Evolutionary conservation across 2,797 vertebrate species (phyloP).

Genomic region (Myotis vivesi): DNA sequence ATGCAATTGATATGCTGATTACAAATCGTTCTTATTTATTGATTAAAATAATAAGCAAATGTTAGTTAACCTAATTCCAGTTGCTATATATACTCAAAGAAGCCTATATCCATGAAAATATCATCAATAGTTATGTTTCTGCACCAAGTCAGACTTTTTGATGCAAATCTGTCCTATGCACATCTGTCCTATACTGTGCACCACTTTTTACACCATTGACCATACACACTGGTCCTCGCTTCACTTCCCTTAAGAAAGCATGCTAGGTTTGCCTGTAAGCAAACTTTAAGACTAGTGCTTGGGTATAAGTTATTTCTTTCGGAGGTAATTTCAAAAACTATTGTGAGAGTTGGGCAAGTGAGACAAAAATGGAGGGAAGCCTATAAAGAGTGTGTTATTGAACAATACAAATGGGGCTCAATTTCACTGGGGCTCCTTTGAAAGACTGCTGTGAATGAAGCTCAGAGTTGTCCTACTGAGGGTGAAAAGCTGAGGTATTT

Average conservation of each 20-base stretch:
- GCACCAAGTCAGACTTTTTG: conserved; percentile 37
- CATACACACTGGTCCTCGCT: not conserved
- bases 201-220: not conserved
- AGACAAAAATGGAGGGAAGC: not conserved
- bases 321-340: conserved; percentile 3
- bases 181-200: not conserved
- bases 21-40: conserved; percentile 59
- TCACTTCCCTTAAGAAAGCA: not conserved
- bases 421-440: not conserved
- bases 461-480: not conserved
- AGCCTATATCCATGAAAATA: conserved; percentile 42
- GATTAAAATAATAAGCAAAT: conserved; percentile 69
- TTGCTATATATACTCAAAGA: conserved; percentile 56
- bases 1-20: conserved; percentile 62
- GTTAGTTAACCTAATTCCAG: conserved; percentile 56
- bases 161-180: not conserved
- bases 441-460: not conserved
- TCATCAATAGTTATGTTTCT: conserved; percentile 19
- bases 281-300: not conserved
- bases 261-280: conserved; percentile 16
- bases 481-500: not conserved
- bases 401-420: not conserved
- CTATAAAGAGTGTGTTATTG: not conserved
- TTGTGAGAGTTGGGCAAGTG: not conserved
- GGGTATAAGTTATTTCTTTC: not conserved